Evolutionary conservation across 2,888 invertebrate genomes (phyloP).

Genomic region (Calameuta filiformis): DNA sequence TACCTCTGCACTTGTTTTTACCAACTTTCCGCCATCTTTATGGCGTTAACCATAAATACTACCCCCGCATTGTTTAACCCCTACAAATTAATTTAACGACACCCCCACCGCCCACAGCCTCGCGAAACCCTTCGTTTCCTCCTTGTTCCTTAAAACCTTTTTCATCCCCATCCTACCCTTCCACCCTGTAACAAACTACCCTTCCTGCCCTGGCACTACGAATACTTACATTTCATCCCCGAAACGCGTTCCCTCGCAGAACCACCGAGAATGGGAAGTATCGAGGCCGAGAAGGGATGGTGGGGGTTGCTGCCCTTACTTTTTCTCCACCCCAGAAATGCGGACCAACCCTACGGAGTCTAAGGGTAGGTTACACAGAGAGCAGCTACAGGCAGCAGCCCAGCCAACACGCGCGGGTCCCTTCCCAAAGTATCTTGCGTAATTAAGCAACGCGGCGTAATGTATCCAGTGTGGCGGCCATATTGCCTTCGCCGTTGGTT

Average conservation of each 20-base stretch:
- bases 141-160: constrained; percentile 26
- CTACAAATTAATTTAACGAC: constrained; percentile 68
- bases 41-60: neutral
- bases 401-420: constrained; percentile 52
- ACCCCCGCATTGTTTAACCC: constrained; percentile 65
- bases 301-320: constrained; percentile 14
- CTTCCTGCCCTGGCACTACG: constrained; percentile 20
- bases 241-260: constrained; percentile 5
- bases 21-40: neutral
- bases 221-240: neutral
- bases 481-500: constrained; percentile 41
- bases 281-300: constrained; percentile 15
- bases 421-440: constrained; percentile 69
- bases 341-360: neutral
- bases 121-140: constrained; percentile 28
- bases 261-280: constrained; percentile 5
- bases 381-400: constrained; percentile 44
- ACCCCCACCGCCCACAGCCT: constrained; percentile 30
- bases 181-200: neutral
- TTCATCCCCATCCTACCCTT: neutral
- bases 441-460: constrained; percentile 60
- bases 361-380: constrained; percentile 16
- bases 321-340: constrained; percentile 18
- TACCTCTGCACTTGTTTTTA: neutral
- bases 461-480: constrained; percentile 53